Conservation (phyloP, 1,140 invertebrate species). For the Brevipalpus yothersi region DNA sequence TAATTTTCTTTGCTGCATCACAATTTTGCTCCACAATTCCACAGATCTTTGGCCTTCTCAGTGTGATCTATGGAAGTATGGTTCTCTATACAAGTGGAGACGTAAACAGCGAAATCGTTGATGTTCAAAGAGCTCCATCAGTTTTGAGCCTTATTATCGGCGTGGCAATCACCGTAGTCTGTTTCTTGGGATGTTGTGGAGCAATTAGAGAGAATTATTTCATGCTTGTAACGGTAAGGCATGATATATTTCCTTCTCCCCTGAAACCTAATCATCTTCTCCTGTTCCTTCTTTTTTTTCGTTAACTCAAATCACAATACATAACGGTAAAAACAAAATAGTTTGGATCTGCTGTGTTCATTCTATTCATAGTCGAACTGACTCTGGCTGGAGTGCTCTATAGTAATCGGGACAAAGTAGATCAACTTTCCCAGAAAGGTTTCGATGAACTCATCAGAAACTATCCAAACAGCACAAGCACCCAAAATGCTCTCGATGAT, state of each 20-base stretch:
- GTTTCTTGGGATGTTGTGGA: slow-evolving; percentile 62
- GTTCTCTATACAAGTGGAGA: not conserved
- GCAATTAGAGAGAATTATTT: slow-evolving; percentile 53
- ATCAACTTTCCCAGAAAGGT: not conserved
- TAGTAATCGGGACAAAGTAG: not conserved
- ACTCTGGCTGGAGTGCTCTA: slow-evolving; percentile 4
- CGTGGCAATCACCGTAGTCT: slow-evolving; percentile 49
- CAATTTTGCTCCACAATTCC: not conserved
- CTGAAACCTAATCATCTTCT: too few relatives aligned
- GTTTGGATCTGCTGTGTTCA: slow-evolving; percentile 5
- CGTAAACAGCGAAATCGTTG: not conserved
- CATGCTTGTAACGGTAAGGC: slow-evolving; percentile 36
- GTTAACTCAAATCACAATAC: too few relatives aligned
- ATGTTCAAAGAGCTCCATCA: slow-evolving; percentile 5
- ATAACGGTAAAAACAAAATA: not conserved
- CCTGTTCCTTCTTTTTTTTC: too few relatives aligned
- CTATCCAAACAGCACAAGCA: not conserved
- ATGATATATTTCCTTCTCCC: too few relatives aligned
- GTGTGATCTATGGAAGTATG: not conserved
- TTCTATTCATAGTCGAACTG: slow-evolving; percentile 7
- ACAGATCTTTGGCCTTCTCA: not conserved
- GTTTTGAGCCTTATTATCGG: slow-evolving; percentile 44
- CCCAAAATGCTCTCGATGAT: not conserved
- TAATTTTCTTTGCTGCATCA: not conserved
- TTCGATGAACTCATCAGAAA: slow-evolving; percentile 5